Evolutionary conservation across 2,113 vertebrate species (phyloP).

Genomic region (Spilogale gracilis): DNA sequence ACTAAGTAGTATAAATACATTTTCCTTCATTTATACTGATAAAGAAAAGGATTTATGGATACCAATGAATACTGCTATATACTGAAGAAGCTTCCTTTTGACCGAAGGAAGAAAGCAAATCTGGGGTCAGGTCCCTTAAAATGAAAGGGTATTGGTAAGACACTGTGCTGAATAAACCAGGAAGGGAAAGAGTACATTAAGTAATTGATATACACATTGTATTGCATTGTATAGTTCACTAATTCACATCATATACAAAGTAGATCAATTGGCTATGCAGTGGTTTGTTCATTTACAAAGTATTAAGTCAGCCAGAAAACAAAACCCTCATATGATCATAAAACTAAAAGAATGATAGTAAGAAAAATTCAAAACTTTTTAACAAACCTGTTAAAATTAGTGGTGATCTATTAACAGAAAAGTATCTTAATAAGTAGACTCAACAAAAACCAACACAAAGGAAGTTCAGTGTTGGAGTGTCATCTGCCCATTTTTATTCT

Average conservation of each 20-base stretch:
- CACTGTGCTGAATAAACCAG: background rate
- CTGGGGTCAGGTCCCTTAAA: background rate
- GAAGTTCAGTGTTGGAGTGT: background rate
- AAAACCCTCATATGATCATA: background rate
- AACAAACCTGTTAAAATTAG: background rate
- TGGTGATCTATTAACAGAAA: background rate
- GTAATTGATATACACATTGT: background rate
- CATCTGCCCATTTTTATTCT: background rate
- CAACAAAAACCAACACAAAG: background rate
- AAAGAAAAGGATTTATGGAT: background rate
- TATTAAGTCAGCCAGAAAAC: slow-evolving; percentile 6
- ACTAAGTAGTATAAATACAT: background rate
- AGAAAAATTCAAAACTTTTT: background rate
- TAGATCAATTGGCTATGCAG: background rate
- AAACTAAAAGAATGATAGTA: background rate
- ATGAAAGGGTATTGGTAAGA: background rate
- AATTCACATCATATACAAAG: background rate
- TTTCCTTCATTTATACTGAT: background rate
- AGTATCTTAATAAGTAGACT: background rate
- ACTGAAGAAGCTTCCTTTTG: background rate
- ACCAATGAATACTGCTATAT: background rate
- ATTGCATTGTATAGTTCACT: background rate
- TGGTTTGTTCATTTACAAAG: background rate
- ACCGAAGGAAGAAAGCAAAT: background rate
- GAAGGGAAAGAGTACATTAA: background rate